A percentile compares a stretch with the other conserved stretches of the same genome.
Evolutionary conservation across 2,797 vertebrate genomes (phyloP).

Genomic region (Oophaga sylvatica): DNA sequence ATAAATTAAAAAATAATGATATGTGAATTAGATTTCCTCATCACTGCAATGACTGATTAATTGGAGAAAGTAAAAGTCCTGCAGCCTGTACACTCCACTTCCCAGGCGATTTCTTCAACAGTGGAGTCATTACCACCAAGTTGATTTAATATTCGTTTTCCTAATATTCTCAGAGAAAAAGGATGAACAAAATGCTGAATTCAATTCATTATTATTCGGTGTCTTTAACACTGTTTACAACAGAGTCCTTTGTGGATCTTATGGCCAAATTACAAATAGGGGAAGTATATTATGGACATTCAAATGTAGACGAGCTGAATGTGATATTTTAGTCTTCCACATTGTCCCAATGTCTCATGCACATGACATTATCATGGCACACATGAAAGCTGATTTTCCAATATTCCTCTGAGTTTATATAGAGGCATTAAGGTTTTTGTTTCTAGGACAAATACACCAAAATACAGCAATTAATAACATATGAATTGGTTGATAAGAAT

Average conservation of each 20-base stretch:
- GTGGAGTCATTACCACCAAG: slow-evolving; percentile 70
- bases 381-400: no score
- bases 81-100: slow-evolving; percentile 67
- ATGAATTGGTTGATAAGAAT: neutral
- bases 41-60: slow-evolving; percentile 90
- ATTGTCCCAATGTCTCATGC: no score
- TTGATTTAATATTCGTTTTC: slow-evolving; percentile 80
- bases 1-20: slow-evolving; percentile 89
- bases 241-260: neutral
- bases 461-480: neutral
- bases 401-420: no score
- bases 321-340: neutral
- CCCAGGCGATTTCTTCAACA: slow-evolving; percentile 78
- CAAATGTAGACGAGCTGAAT: neutral
- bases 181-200: slow-evolving; percentile 66
- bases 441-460: neutral
- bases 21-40: slow-evolving; percentile 86
- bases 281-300: neutral
- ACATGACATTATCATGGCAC: no score
- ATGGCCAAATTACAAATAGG: neutral
- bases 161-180: slow-evolving; percentile 71
- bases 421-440: no score
- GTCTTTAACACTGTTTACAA: slow-evolving; percentile 42
- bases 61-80: slow-evolving; percentile 80
- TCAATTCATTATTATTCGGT: slow-evolving; percentile 43